A percentile compares a stretch with the other conserved stretches of the same genome.
Conservation (phyloP, 2,113 vertebrate genomes). For the Tragulus kanchil region DNA sequence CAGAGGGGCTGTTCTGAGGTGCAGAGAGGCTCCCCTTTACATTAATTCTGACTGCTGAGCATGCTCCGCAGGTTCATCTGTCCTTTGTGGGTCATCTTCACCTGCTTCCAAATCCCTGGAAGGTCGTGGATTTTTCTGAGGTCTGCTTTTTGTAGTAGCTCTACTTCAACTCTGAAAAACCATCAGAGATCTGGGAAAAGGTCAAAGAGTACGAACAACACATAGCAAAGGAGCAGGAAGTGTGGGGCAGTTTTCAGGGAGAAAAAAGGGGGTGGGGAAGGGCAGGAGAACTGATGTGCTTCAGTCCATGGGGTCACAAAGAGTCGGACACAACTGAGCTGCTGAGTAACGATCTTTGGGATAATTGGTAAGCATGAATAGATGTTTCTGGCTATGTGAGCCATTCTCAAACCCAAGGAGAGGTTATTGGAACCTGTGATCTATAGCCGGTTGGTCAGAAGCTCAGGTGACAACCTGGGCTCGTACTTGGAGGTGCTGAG, state of each 20-base stretch:
- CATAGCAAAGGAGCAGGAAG: not conserved
- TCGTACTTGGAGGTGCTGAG: not conserved
- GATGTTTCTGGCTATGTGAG: not conserved
- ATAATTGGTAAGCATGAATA: not conserved
- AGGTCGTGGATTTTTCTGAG: not conserved
- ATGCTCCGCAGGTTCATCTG: rapidly evolving
- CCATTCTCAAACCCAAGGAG: not conserved
- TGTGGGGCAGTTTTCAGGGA: not conserved
- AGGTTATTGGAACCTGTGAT: too few relatives aligned
- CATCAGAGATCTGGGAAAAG: not conserved
- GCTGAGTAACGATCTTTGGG: not conserved
- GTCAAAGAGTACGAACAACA: not conserved
- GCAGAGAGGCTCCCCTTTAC: not conserved
- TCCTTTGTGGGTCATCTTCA: not conserved
- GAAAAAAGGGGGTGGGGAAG: too few relatives aligned
- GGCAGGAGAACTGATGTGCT: too few relatives aligned
- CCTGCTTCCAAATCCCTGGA: not conserved
- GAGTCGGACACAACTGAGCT: too few relatives aligned
- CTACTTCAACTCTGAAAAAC: not conserved
- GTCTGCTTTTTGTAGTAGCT: not conserved
- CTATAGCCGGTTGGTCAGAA: not conserved
- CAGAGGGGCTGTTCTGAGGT: not conserved
- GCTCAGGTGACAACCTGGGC: not conserved
- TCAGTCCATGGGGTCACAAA: too few relatives aligned
- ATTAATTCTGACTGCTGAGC: not conserved